phyloP scores from a whole-genome alignment of 1,140 invertebrate genomes.

The Radopholus similis region DNA sequence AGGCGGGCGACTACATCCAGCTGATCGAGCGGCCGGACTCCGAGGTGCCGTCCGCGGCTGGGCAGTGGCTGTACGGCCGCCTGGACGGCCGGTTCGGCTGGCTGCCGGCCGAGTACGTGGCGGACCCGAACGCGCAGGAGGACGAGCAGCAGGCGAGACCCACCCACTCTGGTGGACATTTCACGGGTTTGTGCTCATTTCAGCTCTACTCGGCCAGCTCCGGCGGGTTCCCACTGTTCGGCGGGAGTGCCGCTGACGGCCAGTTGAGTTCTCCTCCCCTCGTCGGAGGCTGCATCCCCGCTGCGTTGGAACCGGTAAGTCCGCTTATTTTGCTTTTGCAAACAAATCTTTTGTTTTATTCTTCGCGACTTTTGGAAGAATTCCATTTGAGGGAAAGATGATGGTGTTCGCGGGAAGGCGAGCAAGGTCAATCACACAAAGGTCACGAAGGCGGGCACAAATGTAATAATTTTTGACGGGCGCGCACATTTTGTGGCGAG shows the following conservation, averaged over 20 bases:
- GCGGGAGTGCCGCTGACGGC: background rate
- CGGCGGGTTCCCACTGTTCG: background rate
- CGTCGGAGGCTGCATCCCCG: background rate
- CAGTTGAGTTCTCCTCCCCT: background rate
- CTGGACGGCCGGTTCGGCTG: slow-evolving; percentile 32
- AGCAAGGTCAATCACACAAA: background rate
- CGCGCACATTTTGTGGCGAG: too few relatives aligned
- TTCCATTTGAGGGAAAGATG: background rate
- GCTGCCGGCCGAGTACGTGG: slow-evolving; percentile 34
- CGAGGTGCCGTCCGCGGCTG: slow-evolving; percentile 13
- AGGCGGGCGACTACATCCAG: slow-evolving; percentile 28
- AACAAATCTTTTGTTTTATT: background rate
- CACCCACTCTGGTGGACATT: background rate
- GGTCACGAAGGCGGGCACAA: too few relatives aligned
- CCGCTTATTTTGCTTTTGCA: background rate
- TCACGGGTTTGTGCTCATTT: too few relatives aligned
- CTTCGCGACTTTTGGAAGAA: slow-evolving; percentile 6
- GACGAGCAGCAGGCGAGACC: background rate
- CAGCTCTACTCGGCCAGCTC: background rate
- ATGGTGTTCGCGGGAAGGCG: background rate
- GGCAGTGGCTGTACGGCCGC: slow-evolving; percentile 39
- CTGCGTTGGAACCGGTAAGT: background rate
- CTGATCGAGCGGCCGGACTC: slow-evolving; percentile 20
- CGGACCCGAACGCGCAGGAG: background rate
- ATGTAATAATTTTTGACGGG: too few relatives aligned